These are phyloP conservation scores for Bagarius yarrelli DNA, from an alignment of 2,113 vertebrate genomes.

Conservation along the genomic window DNA sequence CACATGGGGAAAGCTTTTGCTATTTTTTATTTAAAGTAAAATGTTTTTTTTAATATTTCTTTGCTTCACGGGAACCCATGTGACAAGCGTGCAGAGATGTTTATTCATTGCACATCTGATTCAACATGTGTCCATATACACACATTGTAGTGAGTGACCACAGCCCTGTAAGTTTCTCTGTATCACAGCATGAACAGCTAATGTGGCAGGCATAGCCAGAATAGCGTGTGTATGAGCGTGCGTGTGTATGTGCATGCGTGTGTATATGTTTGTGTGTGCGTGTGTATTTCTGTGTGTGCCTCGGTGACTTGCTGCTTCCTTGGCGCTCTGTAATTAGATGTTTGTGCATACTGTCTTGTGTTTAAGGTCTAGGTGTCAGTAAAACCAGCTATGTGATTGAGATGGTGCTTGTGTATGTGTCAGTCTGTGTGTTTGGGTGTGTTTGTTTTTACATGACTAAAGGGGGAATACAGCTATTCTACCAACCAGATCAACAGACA, in stretches of 20 bases:
- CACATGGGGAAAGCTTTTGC: background rate
- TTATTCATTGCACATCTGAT: background rate
- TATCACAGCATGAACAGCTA: slow-evolving; percentile 28
- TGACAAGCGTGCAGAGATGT: background rate
- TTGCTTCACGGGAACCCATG: background rate
- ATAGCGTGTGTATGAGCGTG: background rate
- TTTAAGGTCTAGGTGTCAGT: slow-evolving; percentile 17
- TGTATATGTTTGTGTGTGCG: slow-evolving; percentile 4
- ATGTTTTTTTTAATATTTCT: background rate
- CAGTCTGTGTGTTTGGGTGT: background rate
- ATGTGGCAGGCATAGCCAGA: slow-evolving; percentile 9
- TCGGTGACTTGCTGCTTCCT: background rate
- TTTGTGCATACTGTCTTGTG: slow-evolving; percentile 20
- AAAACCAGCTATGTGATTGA: slow-evolving; percentile 1
- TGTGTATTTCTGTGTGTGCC: background rate
- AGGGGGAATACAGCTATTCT: background rate
- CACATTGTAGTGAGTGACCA: background rate
- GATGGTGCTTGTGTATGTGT: background rate
- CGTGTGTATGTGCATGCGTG: background rate
- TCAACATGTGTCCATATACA: background rate
- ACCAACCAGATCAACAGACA: background rate
- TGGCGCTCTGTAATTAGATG: slow-evolving; percentile 33
- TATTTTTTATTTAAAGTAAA: background rate
- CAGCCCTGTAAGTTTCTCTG: slow-evolving; percentile 1
- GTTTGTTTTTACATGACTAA: background rate